These are phyloP conservation scores for Drosophila borborema DNA, from an alignment of 2,888 invertebrate species.

Conservation along the genomic window DNA sequence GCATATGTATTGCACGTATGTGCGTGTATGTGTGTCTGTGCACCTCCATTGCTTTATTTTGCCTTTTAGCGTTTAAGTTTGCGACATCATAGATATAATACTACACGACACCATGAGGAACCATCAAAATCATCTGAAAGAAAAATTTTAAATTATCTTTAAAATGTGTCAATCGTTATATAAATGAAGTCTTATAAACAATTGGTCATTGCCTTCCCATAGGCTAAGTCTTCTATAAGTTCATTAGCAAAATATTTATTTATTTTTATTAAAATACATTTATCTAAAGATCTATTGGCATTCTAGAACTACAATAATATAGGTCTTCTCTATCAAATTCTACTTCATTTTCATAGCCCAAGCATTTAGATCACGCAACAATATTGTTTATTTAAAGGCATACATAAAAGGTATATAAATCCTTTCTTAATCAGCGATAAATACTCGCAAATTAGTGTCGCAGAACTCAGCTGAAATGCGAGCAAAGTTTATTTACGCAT, in stretches of 20 bases:
- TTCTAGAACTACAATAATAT: too few relatives aligned
- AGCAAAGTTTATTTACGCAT: slow-evolving; percentile 20
- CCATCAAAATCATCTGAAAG: neutral
- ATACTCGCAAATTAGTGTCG: slow-evolving; percentile 32
- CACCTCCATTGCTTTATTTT: slow-evolving; percentile 3
- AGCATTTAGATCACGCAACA: neutral
- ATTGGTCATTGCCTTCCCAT: too few relatives aligned
- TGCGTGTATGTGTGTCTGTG: neutral
- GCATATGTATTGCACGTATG: too few relatives aligned
- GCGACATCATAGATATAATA: slow-evolving; percentile 5
- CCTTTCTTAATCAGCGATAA: slow-evolving; percentile 6
- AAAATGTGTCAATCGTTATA: neutral
- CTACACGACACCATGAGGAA: neutral
- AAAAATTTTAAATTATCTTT: neutral
- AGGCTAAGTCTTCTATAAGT: too few relatives aligned
- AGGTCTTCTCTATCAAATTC: neutral
- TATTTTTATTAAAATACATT: neutral
- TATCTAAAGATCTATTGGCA: neutral
- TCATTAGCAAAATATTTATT: too few relatives aligned
- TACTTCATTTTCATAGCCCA: neutral
- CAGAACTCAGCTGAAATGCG: slow-evolving; percentile 8
- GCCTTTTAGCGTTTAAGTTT: slow-evolving; percentile 2
- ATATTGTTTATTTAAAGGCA: neutral
- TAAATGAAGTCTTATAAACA: too few relatives aligned
- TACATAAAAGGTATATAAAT: neutral